Conservation (phyloP, 2,113 vertebrate species). For the Strix aluco region DNA sequence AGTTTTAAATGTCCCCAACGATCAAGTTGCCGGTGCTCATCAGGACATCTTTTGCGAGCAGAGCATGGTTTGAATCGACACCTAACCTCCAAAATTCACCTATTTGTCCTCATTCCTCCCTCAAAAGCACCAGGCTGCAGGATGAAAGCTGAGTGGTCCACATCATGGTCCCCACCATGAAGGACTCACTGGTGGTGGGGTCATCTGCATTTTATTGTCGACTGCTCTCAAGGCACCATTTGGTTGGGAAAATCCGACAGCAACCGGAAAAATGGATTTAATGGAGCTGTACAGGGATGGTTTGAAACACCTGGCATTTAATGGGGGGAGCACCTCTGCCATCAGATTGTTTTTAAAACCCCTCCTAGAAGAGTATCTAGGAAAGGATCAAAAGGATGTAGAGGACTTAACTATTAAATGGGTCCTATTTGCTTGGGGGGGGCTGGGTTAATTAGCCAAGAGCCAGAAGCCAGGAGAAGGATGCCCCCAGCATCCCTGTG, state of each 20-base stretch:
- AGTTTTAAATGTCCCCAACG: slow-evolving; percentile 35
- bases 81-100: background rate
- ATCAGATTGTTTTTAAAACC: background rate
- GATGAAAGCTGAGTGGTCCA: fast-evolving
- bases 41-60: background rate
- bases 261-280: background rate
- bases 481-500: background rate
- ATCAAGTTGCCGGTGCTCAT: background rate
- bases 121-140: fast-evolving
- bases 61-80: fast-evolving
- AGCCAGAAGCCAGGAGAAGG: background rate
- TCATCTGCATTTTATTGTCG: background rate
- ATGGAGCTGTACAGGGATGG: background rate
- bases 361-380: background rate
- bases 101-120: background rate
- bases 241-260: background rate
- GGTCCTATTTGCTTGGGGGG: background rate
- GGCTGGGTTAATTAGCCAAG: background rate
- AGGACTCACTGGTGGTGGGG: background rate
- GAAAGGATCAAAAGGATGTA: background rate
- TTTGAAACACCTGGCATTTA: background rate
- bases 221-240: background rate
- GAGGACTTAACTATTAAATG: background rate
- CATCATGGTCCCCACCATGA: fast-evolving
- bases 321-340: background rate